These are phyloP conservation scores for Drosophila takahashii DNA, from an alignment of 1,140 invertebrate genomes.

Conservation along the genomic window DNA sequence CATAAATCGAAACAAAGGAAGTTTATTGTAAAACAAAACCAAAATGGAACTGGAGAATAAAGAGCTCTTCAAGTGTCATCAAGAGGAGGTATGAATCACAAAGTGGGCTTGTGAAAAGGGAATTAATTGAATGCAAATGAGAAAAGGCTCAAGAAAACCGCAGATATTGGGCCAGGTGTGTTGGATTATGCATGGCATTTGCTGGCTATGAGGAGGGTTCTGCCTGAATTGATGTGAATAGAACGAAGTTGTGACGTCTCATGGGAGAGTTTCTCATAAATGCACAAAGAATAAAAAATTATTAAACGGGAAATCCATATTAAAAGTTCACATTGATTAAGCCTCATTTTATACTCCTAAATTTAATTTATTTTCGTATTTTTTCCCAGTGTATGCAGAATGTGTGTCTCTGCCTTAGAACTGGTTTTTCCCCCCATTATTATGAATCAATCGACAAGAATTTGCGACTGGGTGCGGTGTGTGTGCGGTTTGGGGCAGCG, in stretches of 20 bases:
- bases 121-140: constrained; percentile 42
- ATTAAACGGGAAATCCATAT: neutral
- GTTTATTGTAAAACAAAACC: constrained; percentile 17
- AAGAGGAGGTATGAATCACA: constrained; percentile 8
- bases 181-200: constrained; percentile 46
- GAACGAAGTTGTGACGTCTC: neutral
- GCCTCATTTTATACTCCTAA: too few relatives aligned
- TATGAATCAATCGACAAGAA: constrained; percentile 73
- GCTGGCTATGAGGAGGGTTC: constrained; percentile 40
- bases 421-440: constrained; percentile 45
- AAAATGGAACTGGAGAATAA: constrained; percentile 11
- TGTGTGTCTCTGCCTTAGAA: constrained; percentile 44
- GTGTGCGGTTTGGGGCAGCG: constrained; percentile 43
- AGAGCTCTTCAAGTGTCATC: neutral
- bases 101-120: neutral
- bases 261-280: neutral
- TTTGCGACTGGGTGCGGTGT: constrained; percentile 62
- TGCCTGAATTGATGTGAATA: constrained; percentile 74
- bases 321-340: too few relatives aligned
- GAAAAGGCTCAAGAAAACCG: constrained; percentile 15
- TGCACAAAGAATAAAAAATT: neutral
- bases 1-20: constrained; percentile 32
- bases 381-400: constrained; percentile 32
- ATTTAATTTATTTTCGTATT: neutral
- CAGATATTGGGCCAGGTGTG: constrained; percentile 39